Conservation (phyloP, 1,140 invertebrate species). For the Metaphire vulgaris region DNA sequence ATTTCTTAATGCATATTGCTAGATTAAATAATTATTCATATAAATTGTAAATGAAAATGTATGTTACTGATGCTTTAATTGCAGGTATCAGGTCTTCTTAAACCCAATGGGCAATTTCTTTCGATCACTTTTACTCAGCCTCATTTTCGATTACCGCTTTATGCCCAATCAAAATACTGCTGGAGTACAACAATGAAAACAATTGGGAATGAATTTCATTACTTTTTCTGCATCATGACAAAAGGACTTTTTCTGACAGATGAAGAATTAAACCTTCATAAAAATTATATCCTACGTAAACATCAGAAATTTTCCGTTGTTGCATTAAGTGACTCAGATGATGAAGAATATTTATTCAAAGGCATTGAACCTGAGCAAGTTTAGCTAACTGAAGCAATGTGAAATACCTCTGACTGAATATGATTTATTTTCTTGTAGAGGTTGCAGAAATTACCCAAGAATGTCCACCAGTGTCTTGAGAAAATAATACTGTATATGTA, state of each 20-base stretch:
- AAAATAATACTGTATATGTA: background rate
- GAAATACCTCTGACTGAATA: background rate
- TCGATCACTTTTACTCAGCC: constrained; percentile 56
- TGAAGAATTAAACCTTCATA: constrained; percentile 9
- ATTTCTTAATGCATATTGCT: too few relatives aligned
- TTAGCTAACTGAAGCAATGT: background rate
- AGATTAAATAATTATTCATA: too few relatives aligned
- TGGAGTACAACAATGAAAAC: constrained; percentile 42
- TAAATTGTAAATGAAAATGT: too few relatives aligned
- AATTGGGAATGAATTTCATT: constrained; percentile 54
- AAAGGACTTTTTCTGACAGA: constrained; percentile 34
- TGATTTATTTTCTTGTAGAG: background rate
- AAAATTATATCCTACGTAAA: background rate
- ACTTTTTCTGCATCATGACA: constrained; percentile 52
- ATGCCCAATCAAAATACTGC: constrained; percentile 41
- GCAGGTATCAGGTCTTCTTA: constrained; percentile 47
- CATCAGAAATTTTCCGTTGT: background rate
- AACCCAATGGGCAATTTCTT: constrained; percentile 51
- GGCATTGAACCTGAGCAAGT: background rate
- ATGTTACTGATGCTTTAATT: constrained; percentile 4
- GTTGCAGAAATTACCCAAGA: background rate
- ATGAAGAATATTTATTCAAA: background rate
- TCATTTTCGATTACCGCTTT: constrained; percentile 53
- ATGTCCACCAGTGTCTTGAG: background rate
- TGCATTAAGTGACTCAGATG: background rate